Base-by-base conservation (phyloP, 1,140 invertebrate genomes). In the Heliconius himera region DNA sequence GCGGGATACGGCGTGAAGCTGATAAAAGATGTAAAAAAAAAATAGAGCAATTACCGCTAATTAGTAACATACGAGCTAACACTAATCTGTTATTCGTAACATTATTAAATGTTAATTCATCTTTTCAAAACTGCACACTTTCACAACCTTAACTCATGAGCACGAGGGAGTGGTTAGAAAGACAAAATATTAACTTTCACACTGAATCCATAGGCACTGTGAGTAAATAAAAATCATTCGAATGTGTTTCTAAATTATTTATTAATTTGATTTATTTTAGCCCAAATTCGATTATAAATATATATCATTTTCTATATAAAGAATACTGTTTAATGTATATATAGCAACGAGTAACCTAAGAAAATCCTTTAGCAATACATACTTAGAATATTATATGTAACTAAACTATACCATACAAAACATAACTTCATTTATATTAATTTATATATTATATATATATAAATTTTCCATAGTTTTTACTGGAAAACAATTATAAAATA, bases 61-160 rank as follows among this genome's bases (percentile, higher is more conserved):
- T 82, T 77, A 82, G 74, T 70, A 75, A 75, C 74, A 75, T 51
- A 60, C 73, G 60, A 75, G 46, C 71, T 74, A 78, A 60, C 54
- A 78, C 74, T 80, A 79, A 80, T 81, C 71, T 66, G 79, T 78
- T 81, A 78, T 81, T 81, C 80, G 46, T 81, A 70, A 71, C 76
- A 72, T 81, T 78, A 81, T 81, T 81, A 81, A 81, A 82, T 77
- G 78, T 80, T 80, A 82, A 82, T 82, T 81, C 60, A 77, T 80
- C 78, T 77, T 78, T 77, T 73, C 20, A 81, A 83, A 83, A 79
- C 74, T 79, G 80, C 66, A 79, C 74, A 81, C 82, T 83, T 83
- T 83, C 82, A 81, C 82, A 81, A 81, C 75, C 80, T 81, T 81
- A 73, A 72, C 71, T 74, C 54, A 76, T 70, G 78, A 29, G 60